These are phyloP conservation scores for Poeciliopsis presidionis DNA, from an alignment of 2,797 vertebrate species.

Conservation along the genomic window DNA sequence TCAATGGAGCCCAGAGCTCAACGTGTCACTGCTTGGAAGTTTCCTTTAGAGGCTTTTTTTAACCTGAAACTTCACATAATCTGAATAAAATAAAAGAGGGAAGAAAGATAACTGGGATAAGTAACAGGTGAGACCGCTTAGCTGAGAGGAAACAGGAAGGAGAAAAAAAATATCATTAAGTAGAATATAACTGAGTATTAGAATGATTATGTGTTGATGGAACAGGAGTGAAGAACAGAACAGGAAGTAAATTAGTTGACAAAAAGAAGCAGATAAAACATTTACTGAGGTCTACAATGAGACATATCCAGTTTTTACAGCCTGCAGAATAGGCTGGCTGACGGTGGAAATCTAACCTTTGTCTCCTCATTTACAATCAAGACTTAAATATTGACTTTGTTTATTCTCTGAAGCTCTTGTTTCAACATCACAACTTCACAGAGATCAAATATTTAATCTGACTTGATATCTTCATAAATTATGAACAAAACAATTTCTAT, in stretches of 20 bases:
- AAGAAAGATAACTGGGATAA: not conserved
- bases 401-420: too few relatives aligned
- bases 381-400: too few relatives aligned
- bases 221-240: not conserved
- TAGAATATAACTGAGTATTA: not conserved
- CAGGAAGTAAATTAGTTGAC: not conserved
- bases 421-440: too few relatives aligned
- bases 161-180: not conserved
- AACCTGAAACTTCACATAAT: not conserved
- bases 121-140: not conserved
- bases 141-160: not conserved
- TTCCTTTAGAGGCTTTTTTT: too few relatives aligned
- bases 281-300: not conserved
- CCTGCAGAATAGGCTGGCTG: too few relatives aligned
- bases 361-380: too few relatives aligned
- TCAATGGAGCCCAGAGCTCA: too few relatives aligned
- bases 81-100: not conserved
- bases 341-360: too few relatives aligned
- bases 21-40: too few relatives aligned
- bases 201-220: not conserved
- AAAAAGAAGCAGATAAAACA: not conserved
- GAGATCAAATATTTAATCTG: too few relatives aligned
- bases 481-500: too few relatives aligned
- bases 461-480: too few relatives aligned
- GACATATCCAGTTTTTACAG: not conserved